Conservation (phyloP, 2,113 vertebrate species). For the Tor tambroides region DNA sequence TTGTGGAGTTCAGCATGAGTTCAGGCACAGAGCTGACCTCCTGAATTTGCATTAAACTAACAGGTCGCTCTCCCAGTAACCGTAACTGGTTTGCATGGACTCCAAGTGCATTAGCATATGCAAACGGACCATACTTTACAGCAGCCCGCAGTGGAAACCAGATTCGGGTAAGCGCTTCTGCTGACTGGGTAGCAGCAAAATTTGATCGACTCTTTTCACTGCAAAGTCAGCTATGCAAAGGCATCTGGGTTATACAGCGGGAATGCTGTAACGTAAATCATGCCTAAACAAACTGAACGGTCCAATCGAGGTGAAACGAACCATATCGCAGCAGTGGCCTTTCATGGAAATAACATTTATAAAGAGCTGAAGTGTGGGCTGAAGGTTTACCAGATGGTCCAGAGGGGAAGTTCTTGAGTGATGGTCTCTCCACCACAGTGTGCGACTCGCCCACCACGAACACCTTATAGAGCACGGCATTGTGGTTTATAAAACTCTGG, state of each 20-base stretch:
- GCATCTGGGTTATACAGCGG: not conserved
- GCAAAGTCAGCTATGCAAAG: not conserved
- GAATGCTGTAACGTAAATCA: conserved; percentile 26
- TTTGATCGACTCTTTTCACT: not conserved
- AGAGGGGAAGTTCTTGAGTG: conserved; percentile 95
- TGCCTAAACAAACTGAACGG: not conserved
- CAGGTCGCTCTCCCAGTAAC: conserved; percentile 39
- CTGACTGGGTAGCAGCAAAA: not conserved
- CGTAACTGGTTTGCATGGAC: conserved; percentile 64
- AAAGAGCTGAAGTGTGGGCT: not conserved
- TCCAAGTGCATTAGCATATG: conserved; percentile 57
- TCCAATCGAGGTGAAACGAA: not conserved
- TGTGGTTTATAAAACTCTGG: conserved; percentile 99
- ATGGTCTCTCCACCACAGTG: conserved; percentile 94
- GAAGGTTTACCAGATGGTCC: conserved; percentile 85
- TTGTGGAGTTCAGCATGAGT: not conserved
- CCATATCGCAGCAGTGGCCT: not conserved
- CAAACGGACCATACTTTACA: conserved; percentile 56
- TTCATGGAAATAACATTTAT: conserved; percentile 10
- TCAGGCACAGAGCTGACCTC: conserved; percentile 39
- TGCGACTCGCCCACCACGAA: conserved; percentile 97
- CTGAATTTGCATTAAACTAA: conserved; percentile 63
- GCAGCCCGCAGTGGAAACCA: not conserved
- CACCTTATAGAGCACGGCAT: conserved; percentile 96
- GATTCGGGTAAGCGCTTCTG: not conserved